phyloP scores from a whole-genome alignment of 2,888 invertebrate genomes.

The Cephus sareptanus region DNA sequence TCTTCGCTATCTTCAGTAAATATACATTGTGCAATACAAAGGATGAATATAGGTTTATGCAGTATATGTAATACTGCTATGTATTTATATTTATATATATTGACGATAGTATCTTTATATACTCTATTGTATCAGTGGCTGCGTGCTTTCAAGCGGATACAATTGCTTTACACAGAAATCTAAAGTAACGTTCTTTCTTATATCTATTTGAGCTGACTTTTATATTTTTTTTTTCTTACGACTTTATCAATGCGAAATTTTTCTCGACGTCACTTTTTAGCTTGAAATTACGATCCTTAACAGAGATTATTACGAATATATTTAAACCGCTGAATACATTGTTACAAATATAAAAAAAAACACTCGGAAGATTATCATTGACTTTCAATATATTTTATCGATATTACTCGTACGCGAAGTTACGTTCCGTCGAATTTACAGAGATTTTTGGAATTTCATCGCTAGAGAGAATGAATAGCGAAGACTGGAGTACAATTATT shows the following conservation, averaged over 20 bases:
- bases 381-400: background rate
- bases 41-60: background rate
- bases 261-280: background rate
- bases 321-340: background rate
- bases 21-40: background rate
- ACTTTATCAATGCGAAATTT: background rate
- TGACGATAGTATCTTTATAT: background rate
- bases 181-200: background rate
- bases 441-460: background rate
- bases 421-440: background rate
- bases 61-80: too few species aligned
- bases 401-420: background rate
- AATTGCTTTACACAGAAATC: background rate
- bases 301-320: background rate
- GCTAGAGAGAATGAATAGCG: background rate
- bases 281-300: background rate
- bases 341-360: background rate
- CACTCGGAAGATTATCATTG: background rate
- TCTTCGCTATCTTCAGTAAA: background rate
- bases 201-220: background rate
- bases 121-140: background rate
- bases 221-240: background rate
- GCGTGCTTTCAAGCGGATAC: background rate
- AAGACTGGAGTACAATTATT: background rate
- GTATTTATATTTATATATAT: background rate